Evolutionary conservation across 2,113 vertebrate genomes (phyloP), one percentile per base, ranked within the genome.

Genomic region (Burhinus bistriatus): DNA sequence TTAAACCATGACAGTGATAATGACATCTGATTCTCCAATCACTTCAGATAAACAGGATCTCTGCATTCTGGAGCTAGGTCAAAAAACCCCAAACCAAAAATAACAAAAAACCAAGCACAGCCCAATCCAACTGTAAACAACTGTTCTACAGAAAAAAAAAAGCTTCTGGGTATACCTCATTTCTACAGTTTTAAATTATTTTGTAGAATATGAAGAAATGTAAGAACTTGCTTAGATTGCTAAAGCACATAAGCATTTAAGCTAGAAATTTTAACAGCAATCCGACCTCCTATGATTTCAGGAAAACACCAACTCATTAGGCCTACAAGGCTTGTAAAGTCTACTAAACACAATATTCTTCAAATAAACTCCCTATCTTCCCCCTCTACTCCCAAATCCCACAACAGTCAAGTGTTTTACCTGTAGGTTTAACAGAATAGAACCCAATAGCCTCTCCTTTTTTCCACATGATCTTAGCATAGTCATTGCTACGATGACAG

Each of bases 361-460:
- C 55, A 57, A 57, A 34, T 20, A 57, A 57, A 29, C 15, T 32
- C 29, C 55, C 18, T 57, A 20, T 51, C 45, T n/a, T 36, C 25
- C 55, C 20, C 16, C 36, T 49, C 22, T 32, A 30, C 42, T 34
- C 16, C 38, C 25, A 36, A 21, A 45, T 42, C 42, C 57, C 69
- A 52, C 25, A 62, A 47, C 27, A 45, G 49, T 20, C 22, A 79
- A 72, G 49, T 21, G 26, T 64, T 95, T 98, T 97, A 99, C 99
- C 99, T 98, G 98, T 89, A 85, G 97, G 97, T 97, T 99, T 99
- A 95, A 99, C 98, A 71, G 99, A 99, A 97, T 99, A 99, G 98
- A 99, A 99, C 62, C 99, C 99, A 94, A 99, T 96, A 49, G 99
- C 99, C 83, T 99, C 98, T 93, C 99, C 99, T 88, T 98, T 97